A percentile compares a stretch with the other conserved stretches of the same genome.
phyloP scores from a whole-genome alignment of 2,888 invertebrate species.

The Sussaba pulchella region DNA sequence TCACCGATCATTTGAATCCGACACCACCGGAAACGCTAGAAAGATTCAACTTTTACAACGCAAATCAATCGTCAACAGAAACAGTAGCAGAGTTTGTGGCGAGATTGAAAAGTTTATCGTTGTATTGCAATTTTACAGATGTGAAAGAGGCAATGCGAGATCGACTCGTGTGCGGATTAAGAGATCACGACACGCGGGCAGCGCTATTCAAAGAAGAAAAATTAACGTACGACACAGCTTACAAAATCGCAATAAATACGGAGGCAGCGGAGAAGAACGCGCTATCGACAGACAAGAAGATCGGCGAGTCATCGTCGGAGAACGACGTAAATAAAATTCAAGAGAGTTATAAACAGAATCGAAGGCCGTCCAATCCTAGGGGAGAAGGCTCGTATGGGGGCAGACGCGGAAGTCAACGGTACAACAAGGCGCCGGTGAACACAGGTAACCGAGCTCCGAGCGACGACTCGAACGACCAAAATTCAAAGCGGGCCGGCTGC shows the following conservation, averaged over 20 bases:
- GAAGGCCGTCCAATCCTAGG: background rate
- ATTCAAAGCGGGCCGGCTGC: slow-evolving; percentile 37
- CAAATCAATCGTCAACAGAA: slow-evolving; percentile 44
- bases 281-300: slow-evolving; percentile 15
- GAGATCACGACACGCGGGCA: slow-evolving; percentile 45
- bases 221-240: slow-evolving; percentile 51
- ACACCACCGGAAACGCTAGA: slow-evolving; percentile 38
- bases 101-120: slow-evolving; percentile 50
- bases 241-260: slow-evolving; percentile 29
- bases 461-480: slow-evolving; percentile 11
- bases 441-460: slow-evolving; percentile 17
- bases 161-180: slow-evolving; percentile 54
- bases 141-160: slow-evolving; percentile 50
- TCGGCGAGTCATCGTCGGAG: slow-evolving; percentile 25
- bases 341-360: slow-evolving; percentile 7
- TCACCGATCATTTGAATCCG: slow-evolving; percentile 44
- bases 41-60: slow-evolving; percentile 45
- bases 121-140: slow-evolving; percentile 39
- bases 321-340: slow-evolving; percentile 11
- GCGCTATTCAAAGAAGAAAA: slow-evolving; percentile 39
- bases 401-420: slow-evolving; percentile 2
- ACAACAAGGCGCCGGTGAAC: slow-evolving; percentile 1
- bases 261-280: slow-evolving; percentile 55
- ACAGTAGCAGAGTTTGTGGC: slow-evolving; percentile 43
- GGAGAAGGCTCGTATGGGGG: slow-evolving; percentile 1